These are phyloP conservation scores for Pelodiscus sinensis DNA, from an alignment of 2,113 vertebrate genomes.

Conservation along the genomic window DNA sequence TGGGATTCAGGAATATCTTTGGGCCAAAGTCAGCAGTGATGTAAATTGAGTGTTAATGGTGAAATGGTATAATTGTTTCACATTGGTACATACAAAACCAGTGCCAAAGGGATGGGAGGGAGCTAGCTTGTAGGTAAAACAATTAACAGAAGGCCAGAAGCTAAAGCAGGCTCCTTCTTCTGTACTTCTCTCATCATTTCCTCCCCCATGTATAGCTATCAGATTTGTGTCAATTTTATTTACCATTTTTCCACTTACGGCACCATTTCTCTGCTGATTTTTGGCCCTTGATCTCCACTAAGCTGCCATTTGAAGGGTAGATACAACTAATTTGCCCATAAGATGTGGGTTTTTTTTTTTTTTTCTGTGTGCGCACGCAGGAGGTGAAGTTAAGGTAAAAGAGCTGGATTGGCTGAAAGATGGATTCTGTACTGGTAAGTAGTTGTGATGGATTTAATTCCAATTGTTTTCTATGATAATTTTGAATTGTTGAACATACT, in stretches of 20 bases:
- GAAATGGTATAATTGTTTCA: neutral
- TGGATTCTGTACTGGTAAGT: conserved; percentile 86
- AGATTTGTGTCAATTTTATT: neutral
- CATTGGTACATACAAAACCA: neutral
- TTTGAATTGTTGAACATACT: neutral
- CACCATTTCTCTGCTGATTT: neutral
- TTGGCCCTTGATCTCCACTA: neutral
- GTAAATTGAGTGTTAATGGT: neutral
- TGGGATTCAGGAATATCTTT: neutral
- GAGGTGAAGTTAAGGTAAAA: conserved; percentile 82
- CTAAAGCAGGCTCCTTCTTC: neutral
- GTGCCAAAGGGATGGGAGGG: neutral
- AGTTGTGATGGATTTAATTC: neutral
- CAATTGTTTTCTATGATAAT: neutral
- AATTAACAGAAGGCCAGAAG: neutral
- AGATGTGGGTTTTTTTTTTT: neutral
- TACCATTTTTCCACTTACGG: neutral
- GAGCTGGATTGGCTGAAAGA: conserved; percentile 89
- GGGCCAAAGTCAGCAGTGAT: neutral
- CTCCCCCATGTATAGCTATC: neutral
- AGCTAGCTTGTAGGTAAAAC: neutral
- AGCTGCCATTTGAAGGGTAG: neutral
- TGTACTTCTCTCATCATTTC: neutral
- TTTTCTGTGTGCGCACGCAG: conserved; percentile 62
- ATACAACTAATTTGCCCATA: neutral